phyloP scores from a whole-genome alignment of 2,797 vertebrate species.

The Spheniscus humboldti region DNA sequence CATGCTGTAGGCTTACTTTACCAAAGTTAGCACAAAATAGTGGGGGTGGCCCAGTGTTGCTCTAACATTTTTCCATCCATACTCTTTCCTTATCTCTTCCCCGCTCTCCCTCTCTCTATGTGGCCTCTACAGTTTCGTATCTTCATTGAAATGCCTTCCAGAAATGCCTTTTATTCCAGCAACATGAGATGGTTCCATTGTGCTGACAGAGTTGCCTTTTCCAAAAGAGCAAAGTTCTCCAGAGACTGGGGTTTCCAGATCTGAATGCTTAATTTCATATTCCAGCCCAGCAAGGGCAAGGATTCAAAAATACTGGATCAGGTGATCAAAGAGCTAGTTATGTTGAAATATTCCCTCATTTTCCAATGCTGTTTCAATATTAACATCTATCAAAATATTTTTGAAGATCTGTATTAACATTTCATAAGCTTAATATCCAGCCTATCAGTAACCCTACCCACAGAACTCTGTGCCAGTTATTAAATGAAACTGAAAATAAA shows the following conservation, averaged over 20 bases:
- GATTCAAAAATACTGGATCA: slow-evolving; percentile 43
- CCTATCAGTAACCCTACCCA: neutral
- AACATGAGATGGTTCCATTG: slow-evolving; percentile 30
- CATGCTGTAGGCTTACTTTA: neutral
- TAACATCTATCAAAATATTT: slow-evolving; percentile 33
- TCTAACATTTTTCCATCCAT: neutral
- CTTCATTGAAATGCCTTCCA: slow-evolving; percentile 68
- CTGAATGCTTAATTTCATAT: slow-evolving; percentile 70
- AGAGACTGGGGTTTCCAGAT: slow-evolving; percentile 54
- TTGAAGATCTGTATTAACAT: neutral
- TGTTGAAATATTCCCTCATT: neutral
- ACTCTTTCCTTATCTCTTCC: slow-evolving; percentile 15
- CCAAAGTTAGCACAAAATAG: slow-evolving; percentile 8
- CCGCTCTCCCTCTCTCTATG: neutral
- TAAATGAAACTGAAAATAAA: neutral
- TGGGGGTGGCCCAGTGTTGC: neutral
- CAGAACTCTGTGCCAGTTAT: neutral
- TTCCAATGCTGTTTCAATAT: slow-evolving; percentile 25
- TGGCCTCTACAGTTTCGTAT: slow-evolving; percentile 18
- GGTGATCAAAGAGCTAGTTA: neutral
- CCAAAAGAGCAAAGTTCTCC: slow-evolving; percentile 55
- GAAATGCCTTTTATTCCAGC: slow-evolving; percentile 50
- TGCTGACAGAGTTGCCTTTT: slow-evolving; percentile 59
- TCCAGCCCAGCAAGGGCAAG: slow-evolving; percentile 33
- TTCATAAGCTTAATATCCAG: neutral